These are phyloP conservation scores for Rotaria sp. DNA, from an alignment of 2,888 invertebrate genomes.

Conservation along the genomic window DNA sequence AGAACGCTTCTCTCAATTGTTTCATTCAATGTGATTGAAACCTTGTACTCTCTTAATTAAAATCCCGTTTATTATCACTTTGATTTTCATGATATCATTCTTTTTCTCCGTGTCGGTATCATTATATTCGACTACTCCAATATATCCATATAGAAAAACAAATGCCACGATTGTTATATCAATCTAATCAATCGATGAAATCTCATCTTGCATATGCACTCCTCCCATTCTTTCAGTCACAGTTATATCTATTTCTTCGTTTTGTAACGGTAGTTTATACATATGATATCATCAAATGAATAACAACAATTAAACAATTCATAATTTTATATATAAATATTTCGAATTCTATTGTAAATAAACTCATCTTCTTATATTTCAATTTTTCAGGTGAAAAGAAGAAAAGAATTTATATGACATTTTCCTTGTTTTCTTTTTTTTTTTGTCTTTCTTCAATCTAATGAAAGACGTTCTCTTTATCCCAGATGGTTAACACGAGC, in stretches of 20 bases:
- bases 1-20: too few species aligned
- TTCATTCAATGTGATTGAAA: not conserved
- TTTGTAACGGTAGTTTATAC: not conserved
- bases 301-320: constrained; percentile 6
- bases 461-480: not conserved
- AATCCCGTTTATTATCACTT: not conserved
- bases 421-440: not conserved
- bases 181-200: not conserved
- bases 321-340: not conserved
- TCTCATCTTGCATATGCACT: constrained; percentile 3
- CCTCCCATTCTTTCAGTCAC: not conserved
- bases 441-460: not conserved
- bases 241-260: not conserved
- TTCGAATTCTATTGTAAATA: not conserved
- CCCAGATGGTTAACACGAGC: not conserved
- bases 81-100: not conserved
- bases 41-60: not conserved
- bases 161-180: not conserved
- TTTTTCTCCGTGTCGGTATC: not conserved
- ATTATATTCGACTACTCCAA: not conserved
- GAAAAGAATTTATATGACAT: not conserved
- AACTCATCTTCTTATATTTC: not conserved
- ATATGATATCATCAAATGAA: not conserved
- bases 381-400: not conserved
- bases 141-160: not conserved